A percentile compares a stretch with the other conserved stretches of the same genome.
Evolutionary conservation across 1,140 invertebrate species (phyloP).

Genomic region (Drosophila micromelanica): DNA sequence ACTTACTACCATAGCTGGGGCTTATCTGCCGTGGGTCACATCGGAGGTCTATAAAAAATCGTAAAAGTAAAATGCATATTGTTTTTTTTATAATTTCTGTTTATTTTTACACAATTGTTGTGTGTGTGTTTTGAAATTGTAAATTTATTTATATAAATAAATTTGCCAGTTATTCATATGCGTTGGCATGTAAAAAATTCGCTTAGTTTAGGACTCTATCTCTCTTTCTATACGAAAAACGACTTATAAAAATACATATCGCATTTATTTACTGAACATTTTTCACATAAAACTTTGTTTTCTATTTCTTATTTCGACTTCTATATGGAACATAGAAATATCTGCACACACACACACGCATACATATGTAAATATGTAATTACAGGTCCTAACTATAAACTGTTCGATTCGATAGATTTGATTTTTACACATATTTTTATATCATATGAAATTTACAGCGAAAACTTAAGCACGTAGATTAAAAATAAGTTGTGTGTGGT

Average conservation of each 20-base stretch:
- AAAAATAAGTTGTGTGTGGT: slow-evolving; percentile 29
- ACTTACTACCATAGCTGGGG: slow-evolving; percentile 11
- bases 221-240: slow-evolving; percentile 55
- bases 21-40: slow-evolving; percentile 16
- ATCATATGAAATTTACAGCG: slow-evolving; percentile 39
- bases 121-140: slow-evolving; percentile 59
- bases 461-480: slow-evolving; percentile 49
- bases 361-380: slow-evolving; percentile 32
- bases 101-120: slow-evolving; percentile 67
- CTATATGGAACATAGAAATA: slow-evolving; percentile 49
- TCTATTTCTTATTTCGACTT: slow-evolving; percentile 18
- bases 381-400: slow-evolving; percentile 42
- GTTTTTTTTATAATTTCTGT: slow-evolving; percentile 53
- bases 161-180: slow-evolving; percentile 55
- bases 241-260: slow-evolving; percentile 81
- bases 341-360: slow-evolving; percentile 18
- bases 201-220: slow-evolving; percentile 49
- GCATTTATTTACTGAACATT: slow-evolving; percentile 73
- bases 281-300: slow-evolving; percentile 58
- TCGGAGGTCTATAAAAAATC: slow-evolving; percentile 6
- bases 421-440: slow-evolving; percentile 53
- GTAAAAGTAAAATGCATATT: too few species aligned
- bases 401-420: slow-evolving; percentile 49
- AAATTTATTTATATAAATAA: slow-evolving; percentile 74
- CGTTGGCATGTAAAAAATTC: slow-evolving; percentile 72